Percentiles rank a stretch among this genome's conserved stretches.
These are phyloP conservation scores for Cryptotis parvus DNA, from an alignment of 2,113 vertebrate species.

Conservation along the genomic window DNA sequence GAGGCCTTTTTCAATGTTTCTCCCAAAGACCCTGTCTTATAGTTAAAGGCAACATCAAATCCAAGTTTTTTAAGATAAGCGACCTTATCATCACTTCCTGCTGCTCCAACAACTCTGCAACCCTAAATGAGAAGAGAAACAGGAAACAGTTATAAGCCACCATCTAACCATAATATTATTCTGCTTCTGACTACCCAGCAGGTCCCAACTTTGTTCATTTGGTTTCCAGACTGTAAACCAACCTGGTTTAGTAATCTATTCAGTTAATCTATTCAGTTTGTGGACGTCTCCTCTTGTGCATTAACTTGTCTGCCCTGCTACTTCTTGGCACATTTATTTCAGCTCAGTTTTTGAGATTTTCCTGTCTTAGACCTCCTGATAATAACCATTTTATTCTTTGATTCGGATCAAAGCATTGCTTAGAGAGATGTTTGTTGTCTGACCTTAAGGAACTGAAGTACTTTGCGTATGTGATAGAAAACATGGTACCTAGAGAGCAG, in stretches of 20 bases:
- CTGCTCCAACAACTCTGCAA: constrained; percentile 92
- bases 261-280: background rate
- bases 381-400: background rate
- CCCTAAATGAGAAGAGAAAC: constrained; percentile 82
- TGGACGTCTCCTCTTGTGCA: background rate
- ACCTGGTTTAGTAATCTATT: background rate
- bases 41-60: constrained; percentile 94
- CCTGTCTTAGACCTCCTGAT: background rate
- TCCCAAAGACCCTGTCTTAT: constrained; percentile 91
- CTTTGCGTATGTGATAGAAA: background rate
- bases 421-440: background rate
- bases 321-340: background rate
- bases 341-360: background rate
- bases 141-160: background rate
- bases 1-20: constrained; percentile 90
- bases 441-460: background rate
- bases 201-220: background rate
- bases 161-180: background rate
- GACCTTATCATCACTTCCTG: constrained; percentile 92
- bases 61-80: constrained; percentile 91
- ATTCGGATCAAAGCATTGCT: background rate
- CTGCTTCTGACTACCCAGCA: background rate
- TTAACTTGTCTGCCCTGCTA: background rate
- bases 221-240: background rate
- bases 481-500: background rate